Percentiles rank a stretch among this genome's conserved stretches.
Conservation (phyloP, 2,797 vertebrate genomes). For the Xyrichtys novacula region DNA sequence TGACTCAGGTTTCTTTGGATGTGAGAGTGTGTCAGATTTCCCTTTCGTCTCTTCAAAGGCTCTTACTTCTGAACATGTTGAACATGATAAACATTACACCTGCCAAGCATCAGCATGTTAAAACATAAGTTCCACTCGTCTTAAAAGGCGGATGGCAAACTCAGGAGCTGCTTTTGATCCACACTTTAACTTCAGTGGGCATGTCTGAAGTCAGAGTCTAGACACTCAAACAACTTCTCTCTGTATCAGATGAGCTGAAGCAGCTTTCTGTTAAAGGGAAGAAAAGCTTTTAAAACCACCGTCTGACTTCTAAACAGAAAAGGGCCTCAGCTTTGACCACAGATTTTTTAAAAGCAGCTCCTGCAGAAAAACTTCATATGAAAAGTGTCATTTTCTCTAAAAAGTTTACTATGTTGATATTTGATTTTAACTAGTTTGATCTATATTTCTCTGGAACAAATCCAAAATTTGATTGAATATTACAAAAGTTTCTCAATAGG, state of each 20-base stretch:
- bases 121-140: background rate
- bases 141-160: background rate
- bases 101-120: background rate
- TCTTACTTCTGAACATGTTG: background rate
- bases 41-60: background rate
- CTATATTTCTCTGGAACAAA: no score
- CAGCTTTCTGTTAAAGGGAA: no score
- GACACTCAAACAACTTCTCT: background rate
- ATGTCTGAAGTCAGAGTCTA: background rate
- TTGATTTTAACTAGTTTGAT: no score
- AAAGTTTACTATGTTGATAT: no score
- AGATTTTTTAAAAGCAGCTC: slow-evolving; percentile 6
- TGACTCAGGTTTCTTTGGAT: background rate
- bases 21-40: background rate
- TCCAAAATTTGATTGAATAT: no score
- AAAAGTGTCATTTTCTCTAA: no score
- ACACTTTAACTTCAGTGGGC: background rate
- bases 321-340: slow-evolving; percentile 1
- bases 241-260: background rate
- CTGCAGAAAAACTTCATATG: no score
- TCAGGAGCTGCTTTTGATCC: background rate
- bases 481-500: no score
- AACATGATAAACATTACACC: background rate
- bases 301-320: background rate
- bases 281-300: background rate